Conservation (phyloP, 2,797 vertebrate genomes). For the Spinibarbus caldwelli region DNA sequence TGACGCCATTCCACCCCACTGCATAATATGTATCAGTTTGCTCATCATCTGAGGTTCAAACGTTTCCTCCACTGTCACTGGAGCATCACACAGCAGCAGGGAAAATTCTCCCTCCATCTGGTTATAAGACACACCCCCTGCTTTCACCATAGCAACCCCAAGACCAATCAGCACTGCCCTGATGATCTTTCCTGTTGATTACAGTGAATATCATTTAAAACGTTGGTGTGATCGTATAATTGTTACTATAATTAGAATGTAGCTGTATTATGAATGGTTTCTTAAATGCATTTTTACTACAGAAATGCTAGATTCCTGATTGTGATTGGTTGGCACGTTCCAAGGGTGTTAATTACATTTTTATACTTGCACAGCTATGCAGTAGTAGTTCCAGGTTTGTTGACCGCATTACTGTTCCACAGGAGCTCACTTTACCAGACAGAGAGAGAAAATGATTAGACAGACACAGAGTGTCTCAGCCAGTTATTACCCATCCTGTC, state of each 20-base stretch:
- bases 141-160: conserved; percentile 35
- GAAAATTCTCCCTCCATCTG: conserved; percentile 48
- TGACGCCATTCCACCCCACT: conserved; percentile 27
- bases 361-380: neutral
- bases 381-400: conserved; percentile 7
- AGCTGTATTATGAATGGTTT: neutral
- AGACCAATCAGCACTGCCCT: neutral
- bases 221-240: neutral
- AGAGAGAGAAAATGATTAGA: conserved; percentile 15
- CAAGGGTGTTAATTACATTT: neutral
- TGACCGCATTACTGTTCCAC: conserved; percentile 12
- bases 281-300: conserved; percentile 3
- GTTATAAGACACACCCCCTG: conserved; percentile 3
- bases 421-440: conserved; percentile 16
- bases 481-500: conserved; percentile 42
- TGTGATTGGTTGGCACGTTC: conserved; percentile 1
- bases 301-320: neutral
- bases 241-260: neutral
- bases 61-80: conserved; percentile 26
- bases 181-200: neutral
- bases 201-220: conserved; percentile 4
- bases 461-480: conserved; percentile 24
- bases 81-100: conserved; percentile 22
- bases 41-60: conserved; percentile 26
- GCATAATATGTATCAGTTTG: conserved; percentile 39